Evolutionary conservation across 2,797 vertebrate genomes (phyloP).

Genomic region (Naso thynnoides): DNA sequence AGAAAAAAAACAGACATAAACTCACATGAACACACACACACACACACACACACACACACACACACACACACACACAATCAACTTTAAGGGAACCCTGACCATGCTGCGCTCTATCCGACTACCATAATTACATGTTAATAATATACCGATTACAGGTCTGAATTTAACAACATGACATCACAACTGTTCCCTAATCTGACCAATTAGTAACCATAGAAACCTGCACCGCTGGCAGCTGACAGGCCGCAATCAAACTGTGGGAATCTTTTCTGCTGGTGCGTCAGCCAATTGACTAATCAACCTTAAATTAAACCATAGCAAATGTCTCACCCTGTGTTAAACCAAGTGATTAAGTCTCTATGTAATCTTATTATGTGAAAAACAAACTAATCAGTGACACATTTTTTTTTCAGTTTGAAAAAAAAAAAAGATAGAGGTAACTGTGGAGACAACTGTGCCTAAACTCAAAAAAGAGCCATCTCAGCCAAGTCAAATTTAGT

Average conservation of each 20-base stretch:
- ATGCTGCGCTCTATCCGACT: conserved; percentile 28
- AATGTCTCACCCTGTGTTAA: not conserved
- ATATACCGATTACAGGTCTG: conserved; percentile 64
- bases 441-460: not conserved
- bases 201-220: conserved; percentile 74
- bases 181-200: conserved; percentile 66
- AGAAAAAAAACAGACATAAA: conserved; percentile 17
- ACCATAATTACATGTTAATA: conserved; percentile 75
- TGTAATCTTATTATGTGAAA: not conserved
- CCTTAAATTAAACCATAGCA: conserved; percentile 21
- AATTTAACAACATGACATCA: conserved; percentile 75
- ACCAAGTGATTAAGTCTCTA: not conserved
- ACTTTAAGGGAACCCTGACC: conserved; percentile 42
- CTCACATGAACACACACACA: conserved; percentile 9
- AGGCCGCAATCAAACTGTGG: conserved; percentile 59
- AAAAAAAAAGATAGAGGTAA: no score
- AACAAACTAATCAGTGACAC: not conserved
- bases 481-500: not conserved
- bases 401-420: conserved; percentile 1
- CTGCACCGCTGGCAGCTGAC: conserved; percentile 31
- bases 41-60: conserved; percentile 5
- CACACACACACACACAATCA: conserved; percentile 18
- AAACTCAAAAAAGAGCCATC: not conserved
- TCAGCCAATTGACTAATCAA: conserved; percentile 21
- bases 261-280: conserved; percentile 38